Evolutionary conservation across 1,140 invertebrate species (phyloP).

Genomic region (Agraylea sexmaculata): DNA sequence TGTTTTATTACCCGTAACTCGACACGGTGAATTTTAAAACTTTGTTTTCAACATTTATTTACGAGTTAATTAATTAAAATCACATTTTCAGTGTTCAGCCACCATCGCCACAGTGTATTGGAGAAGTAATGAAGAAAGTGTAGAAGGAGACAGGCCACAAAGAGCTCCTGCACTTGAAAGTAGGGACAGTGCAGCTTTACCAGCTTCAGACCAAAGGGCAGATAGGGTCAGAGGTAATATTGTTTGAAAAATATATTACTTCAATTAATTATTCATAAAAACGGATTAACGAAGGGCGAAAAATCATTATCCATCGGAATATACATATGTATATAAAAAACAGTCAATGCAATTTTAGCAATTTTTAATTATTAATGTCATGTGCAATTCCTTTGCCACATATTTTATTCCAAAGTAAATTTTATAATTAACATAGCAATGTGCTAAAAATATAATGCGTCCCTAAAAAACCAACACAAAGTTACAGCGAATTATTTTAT

Average conservation of each 20-base stretch:
- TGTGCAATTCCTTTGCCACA: neutral
- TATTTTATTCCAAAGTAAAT: slow-evolving; percentile 1
- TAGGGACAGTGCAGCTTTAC: slow-evolving; percentile 37
- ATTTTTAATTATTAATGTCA: neutral
- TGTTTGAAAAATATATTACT: neutral
- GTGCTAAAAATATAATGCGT: no score
- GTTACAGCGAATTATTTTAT: no score
- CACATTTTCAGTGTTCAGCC: slow-evolving; percentile 47
- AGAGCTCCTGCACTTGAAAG: slow-evolving; percentile 52
- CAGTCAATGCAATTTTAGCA: slow-evolving; percentile 4
- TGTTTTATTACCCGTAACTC: no score
- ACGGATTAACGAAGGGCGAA: no score
- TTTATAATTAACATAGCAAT: no score
- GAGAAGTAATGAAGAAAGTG: slow-evolving; percentile 61
- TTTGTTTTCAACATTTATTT: no score
- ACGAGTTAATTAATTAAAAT: slow-evolving; percentile 3
- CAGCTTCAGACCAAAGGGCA: slow-evolving; percentile 34
- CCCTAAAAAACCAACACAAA: no score
- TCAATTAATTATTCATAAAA: neutral
- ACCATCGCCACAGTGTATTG: slow-evolving; percentile 57
- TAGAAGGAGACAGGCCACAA: slow-evolving; percentile 51
- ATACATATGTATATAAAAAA: neutral
- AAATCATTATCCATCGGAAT: neutral
- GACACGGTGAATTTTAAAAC: no score
- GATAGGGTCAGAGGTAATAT: slow-evolving; percentile 44